Conservation (phyloP, 2,888 invertebrate genomes). For the Hanleya hanleyi region DNA sequence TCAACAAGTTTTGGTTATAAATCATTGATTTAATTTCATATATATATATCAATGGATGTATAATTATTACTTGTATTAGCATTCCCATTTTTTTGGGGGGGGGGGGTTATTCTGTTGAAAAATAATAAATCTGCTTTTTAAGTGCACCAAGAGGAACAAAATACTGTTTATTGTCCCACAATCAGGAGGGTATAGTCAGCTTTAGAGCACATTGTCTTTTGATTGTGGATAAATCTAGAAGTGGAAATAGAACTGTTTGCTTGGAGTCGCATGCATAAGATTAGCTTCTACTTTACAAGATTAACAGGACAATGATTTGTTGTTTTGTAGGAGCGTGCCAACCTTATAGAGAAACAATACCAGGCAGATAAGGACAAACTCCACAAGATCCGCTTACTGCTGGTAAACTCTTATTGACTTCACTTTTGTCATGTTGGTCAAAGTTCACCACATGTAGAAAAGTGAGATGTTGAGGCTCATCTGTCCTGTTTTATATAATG, state of each 20-base stretch:
- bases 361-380: constrained; percentile 72
- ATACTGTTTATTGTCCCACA: not conserved
- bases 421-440: not conserved
- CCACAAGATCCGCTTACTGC: constrained; percentile 70
- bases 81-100: not conserved
- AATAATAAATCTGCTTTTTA: not conserved
- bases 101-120: not conserved
- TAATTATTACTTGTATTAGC: not conserved
- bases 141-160: not conserved
- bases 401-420: constrained; percentile 64
- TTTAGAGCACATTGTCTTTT: no score
- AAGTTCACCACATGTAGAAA: not conserved
- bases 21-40: not conserved
- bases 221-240: no score
- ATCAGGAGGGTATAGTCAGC: not conserved
- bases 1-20: no score
- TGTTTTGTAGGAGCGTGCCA: constrained; percentile 63
- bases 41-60: not conserved
- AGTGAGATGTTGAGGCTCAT: no score
- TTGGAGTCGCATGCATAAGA: no score
- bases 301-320: no score
- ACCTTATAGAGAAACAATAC: constrained; percentile 71
- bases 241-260: no score
- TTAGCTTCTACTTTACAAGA: no score
- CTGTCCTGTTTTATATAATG: no score